Conservation (phyloP, 2,113 vertebrate species). For the Hirundichthys speculiger region DNA sequence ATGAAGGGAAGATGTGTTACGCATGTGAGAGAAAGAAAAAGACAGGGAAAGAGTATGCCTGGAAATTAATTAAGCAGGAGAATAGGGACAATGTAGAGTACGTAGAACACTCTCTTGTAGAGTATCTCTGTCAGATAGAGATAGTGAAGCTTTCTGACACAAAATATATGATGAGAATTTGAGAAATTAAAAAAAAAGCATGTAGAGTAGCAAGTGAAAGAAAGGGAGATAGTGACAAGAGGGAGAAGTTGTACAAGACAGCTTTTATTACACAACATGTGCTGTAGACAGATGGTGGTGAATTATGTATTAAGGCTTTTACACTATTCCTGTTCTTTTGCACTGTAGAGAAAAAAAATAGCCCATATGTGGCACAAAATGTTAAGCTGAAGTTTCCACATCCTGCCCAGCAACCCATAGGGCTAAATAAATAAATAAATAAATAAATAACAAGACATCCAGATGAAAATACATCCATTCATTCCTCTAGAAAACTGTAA, state of each 20-base stretch:
- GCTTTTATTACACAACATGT: conserved; percentile 73
- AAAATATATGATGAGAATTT: background rate
- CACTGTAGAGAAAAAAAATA: conserved; percentile 59
- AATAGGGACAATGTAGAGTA: conserved; percentile 9
- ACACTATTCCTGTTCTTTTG: conserved; percentile 56
- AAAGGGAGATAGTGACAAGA: conserved; percentile 32
- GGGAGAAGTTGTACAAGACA: conserved; percentile 56
- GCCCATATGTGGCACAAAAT: conserved; percentile 57
- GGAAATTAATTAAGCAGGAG: conserved; percentile 8
- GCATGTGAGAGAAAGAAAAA: conserved; percentile 3
- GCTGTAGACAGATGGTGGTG: conserved; percentile 74
- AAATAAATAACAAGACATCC: too few relatives aligned
- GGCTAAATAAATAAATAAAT: background rate
- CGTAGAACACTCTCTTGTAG: too few relatives aligned
- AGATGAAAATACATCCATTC: too few relatives aligned
- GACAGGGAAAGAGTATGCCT: background rate
- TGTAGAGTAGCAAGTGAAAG: background rate
- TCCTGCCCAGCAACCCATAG: conserved; percentile 36
- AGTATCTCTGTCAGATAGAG: too few relatives aligned
- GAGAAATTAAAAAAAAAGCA: background rate
- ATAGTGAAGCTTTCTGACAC: too few relatives aligned
- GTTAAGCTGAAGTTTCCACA: conserved; percentile 50
- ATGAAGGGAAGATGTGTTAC: conserved; percentile 5
- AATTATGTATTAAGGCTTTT: conserved; percentile 74
- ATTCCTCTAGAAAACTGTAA: too few relatives aligned